Evolutionary conservation across 2,797 vertebrate species (phyloP), one percentile per base, ranked within the genome.

Genomic region (Pangasius larnaudii): DNA sequence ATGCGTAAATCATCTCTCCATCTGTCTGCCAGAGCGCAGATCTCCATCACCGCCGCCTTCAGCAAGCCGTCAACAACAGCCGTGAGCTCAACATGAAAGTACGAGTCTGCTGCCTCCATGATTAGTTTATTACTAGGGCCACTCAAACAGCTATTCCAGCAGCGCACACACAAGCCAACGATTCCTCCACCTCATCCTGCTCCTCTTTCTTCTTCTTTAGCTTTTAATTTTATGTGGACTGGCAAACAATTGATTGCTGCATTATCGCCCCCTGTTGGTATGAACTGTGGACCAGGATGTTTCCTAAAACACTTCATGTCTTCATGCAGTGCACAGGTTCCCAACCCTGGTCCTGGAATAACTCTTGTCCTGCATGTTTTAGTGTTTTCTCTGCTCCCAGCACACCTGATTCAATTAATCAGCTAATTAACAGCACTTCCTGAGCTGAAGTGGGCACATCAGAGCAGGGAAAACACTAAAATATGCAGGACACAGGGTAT

Each of bases 51-150:
- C 18, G 36, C 36, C 36, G 7, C 18, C 69, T 72, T 39, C 36
- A 72, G 36, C 69, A 72, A 42, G 7, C 69, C 36, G 36, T 72
- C 69, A 42, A 42, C 7, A n/a, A 86, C 36, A 53, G 30, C 18
- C 36, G 18, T 81, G 4, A 86, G 24, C 51, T 81, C 46, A 13
- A 30, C 30, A 30, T 80, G 59, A 86, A 86, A 86, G 19, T 2
- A 33, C 13, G 49, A 11, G 22, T 27, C 39, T 49, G 39, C 22
- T 27, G 39, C 72, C 19, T 74, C 72, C 72, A 74, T 74, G 6
- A 2, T 39, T 9, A 22, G 24, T 18, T 72, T 72, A 39, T 39
- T 39, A 36, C 61, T 65, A 39, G 69, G 19, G 10, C 0, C 67
- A 27, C 42, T 42, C 10, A 46, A 5, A 4, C 72, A 46, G 10